These are phyloP conservation scores for Anagyrus pseudococci DNA, from an alignment of 2,888 invertebrate genomes.

Conservation along the genomic window DNA sequence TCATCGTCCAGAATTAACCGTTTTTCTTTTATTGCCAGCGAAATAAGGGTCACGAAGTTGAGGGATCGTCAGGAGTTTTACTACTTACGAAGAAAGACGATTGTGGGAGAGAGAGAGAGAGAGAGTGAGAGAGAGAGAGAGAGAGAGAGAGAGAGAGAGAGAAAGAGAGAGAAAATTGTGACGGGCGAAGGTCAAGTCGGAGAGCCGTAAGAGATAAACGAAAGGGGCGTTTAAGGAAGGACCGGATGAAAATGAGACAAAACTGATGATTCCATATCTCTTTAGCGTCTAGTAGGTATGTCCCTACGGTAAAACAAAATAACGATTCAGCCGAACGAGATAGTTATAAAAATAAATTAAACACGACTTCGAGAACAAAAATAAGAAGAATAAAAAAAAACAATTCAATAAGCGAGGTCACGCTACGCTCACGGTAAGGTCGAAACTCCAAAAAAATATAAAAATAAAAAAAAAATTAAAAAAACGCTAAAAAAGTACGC, in stretches of 20 bases:
- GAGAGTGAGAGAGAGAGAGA: slow-evolving; percentile 3
- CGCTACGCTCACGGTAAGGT: slow-evolving; percentile 53
- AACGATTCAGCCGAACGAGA: slow-evolving; percentile 18
- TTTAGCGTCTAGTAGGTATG: too few species aligned
- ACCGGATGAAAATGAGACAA: too few species aligned
- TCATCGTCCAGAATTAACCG: too few species aligned
- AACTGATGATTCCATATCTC: too few species aligned
- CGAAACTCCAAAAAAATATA: slow-evolving; percentile 50
- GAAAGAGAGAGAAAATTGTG: neutral
- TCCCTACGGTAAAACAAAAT: too few species aligned
- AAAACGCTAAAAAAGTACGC: neutral
- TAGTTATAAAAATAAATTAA: too few species aligned
- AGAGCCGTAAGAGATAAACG: too few species aligned
- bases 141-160: neutral
- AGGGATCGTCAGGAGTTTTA: neutral
- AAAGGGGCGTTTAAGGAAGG: too few species aligned
- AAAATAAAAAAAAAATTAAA: slow-evolving; percentile 12
- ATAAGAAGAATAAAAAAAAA: slow-evolving; percentile 17
- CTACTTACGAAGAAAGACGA: too few species aligned
- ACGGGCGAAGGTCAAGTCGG: too few species aligned
- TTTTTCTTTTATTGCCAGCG: too few species aligned
- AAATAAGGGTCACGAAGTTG: neutral
- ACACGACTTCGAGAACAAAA: too few species aligned
- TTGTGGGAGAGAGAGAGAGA: neutral
- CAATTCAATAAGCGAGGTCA: slow-evolving; percentile 39